Percentiles rank a stretch among this genome's conserved stretches.
Evolutionary conservation across 1,140 invertebrate species (phyloP).

Genomic region (Spodoptera frugiperda): DNA sequence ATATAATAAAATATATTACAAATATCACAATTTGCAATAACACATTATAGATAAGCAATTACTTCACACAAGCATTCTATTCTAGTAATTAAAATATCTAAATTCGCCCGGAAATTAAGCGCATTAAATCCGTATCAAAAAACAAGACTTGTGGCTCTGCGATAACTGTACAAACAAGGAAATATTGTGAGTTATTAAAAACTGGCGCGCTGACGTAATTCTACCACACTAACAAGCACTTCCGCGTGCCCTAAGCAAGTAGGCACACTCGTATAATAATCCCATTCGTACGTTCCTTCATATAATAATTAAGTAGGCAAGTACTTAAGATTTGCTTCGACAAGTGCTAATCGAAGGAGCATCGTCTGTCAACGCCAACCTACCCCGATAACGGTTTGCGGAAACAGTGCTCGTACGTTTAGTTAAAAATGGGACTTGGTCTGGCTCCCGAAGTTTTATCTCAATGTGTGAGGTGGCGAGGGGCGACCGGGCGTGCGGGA

Average conservation of each 20-base stretch:
- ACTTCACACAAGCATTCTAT: not conserved
- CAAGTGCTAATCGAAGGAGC: slow-evolving; percentile 42
- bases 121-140: slow-evolving; percentile 45
- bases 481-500: slow-evolving; percentile 53
- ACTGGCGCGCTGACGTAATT: slow-evolving; percentile 82
- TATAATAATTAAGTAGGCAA: not conserved
- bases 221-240: slow-evolving; percentile 70
- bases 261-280: slow-evolving; percentile 48
- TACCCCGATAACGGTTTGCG: slow-evolving; percentile 69
- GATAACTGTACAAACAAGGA: slow-evolving; percentile 75
- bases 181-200: slow-evolving; percentile 82
- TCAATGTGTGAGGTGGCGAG: slow-evolving; percentile 69
- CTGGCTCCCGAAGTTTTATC: slow-evolving; percentile 83
- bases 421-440: slow-evolving; percentile 81
- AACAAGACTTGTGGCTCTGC: slow-evolving; percentile 53
- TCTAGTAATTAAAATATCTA: slow-evolving; percentile 15
- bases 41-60: too few relatives aligned
- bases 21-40: too few relatives aligned
- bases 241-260: slow-evolving; percentile 79
- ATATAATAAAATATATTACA: not conserved
- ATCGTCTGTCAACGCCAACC: slow-evolving; percentile 52
- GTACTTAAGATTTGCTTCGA: slow-evolving; percentile 36
- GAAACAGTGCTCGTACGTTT: slow-evolving; percentile 67
- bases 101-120: slow-evolving; percentile 33
- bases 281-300: slow-evolving; percentile 32